Conservation (phyloP, 1,140 invertebrate genomes). For the Trichogramma pretiosum region DNA sequence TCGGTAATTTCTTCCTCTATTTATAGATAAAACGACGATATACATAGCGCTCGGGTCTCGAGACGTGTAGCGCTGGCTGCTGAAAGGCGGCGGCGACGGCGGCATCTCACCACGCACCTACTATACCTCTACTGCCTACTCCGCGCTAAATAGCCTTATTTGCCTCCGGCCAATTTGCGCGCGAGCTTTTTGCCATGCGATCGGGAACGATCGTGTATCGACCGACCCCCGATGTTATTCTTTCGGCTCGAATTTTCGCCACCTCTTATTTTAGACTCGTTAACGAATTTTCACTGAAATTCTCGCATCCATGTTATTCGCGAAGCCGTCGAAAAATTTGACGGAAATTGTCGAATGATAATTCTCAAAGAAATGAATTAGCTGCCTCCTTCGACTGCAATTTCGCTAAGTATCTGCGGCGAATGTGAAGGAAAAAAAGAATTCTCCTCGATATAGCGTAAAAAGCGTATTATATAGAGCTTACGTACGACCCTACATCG, state of each 20-base stretch:
- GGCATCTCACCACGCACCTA: not conserved
- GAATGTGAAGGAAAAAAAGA: slow-evolving; percentile 1
- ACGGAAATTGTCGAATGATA: too few species aligned
- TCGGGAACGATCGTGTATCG: not conserved
- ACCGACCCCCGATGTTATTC: not conserved
- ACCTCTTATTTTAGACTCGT: too few species aligned
- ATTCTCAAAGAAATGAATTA: too few species aligned
- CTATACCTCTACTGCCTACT: too few species aligned
- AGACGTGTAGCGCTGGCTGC: not conserved
- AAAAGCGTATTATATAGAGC: too few species aligned
- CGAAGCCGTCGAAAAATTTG: not conserved
- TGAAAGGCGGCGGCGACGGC: too few species aligned
- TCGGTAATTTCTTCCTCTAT: slow-evolving; percentile 7
- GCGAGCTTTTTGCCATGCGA: too few species aligned
- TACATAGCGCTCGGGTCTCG: too few species aligned
- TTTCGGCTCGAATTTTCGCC: not conserved
- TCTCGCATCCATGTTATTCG: not conserved
- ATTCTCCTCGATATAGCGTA: not conserved
- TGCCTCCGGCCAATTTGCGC: too few species aligned
- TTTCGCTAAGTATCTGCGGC: not conserved
- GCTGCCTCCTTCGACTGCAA: not conserved
- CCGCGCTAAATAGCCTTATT: too few species aligned
- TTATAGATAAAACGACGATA: too few species aligned
- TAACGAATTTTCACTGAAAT: not conserved
- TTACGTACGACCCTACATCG: slow-evolving; percentile 9